These are phyloP conservation scores for Bombyx mandarina DNA, from an alignment of 1,140 invertebrate genomes.

Conservation along the genomic window DNA sequence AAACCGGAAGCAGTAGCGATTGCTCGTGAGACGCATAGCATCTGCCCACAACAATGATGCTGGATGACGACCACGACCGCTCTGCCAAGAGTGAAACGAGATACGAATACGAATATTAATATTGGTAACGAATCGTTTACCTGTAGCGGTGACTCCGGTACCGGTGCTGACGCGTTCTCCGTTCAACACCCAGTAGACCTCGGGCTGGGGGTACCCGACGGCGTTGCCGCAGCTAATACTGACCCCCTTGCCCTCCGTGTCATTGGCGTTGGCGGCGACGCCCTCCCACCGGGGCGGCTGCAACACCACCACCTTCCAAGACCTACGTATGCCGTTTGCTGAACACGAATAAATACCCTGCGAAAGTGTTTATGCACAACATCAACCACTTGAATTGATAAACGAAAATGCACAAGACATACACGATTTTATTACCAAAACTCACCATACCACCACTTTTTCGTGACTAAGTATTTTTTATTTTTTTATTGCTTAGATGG, in stretches of 20 bases:
- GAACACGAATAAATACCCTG: conserved; percentile 62
- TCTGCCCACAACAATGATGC: too few species aligned
- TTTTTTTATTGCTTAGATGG: too few species aligned
- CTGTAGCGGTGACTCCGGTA: conserved; percentile 59
- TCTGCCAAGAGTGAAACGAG: too few species aligned
- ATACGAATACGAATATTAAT: not conserved
- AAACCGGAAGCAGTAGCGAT: too few species aligned
- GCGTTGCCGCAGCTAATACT: conserved; percentile 67
- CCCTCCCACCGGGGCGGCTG: conserved; percentile 56
- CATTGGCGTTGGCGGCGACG: conserved; percentile 50
- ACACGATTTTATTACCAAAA: too few species aligned
- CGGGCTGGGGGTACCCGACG: conserved; percentile 79
- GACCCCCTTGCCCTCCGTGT: conserved; percentile 40
- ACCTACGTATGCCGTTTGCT: conserved; percentile 40
- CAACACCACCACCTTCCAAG: conserved; percentile 48
- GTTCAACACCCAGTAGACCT: conserved; percentile 88
- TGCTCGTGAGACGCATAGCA: too few species aligned
- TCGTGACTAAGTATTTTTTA: too few species aligned
- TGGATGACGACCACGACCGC: too few species aligned
- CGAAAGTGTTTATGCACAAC: not conserved
- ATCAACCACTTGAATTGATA: too few species aligned
- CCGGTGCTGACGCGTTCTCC: conserved; percentile 76
- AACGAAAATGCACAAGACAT: not conserved
- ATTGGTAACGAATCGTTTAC: conserved; percentile 18
- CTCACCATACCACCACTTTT: too few species aligned